These are phyloP conservation scores for Albula glossodonta DNA, from an alignment of 2,113 vertebrate species.

Conservation along the genomic window DNA sequence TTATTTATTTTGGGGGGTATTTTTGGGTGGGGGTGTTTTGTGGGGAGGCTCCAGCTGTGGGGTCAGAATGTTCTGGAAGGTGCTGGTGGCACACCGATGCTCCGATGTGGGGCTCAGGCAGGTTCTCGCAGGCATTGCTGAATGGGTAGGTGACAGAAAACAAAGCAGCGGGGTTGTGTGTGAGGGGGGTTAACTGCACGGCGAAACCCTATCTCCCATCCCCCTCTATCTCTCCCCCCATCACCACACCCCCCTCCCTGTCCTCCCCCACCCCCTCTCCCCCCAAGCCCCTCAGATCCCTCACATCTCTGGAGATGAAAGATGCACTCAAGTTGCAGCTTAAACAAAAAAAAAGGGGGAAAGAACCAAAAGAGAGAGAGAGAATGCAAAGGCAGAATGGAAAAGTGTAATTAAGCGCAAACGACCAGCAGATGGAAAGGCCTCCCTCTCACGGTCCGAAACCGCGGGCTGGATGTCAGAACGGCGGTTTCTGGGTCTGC, in stretches of 20 bases:
- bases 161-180: not conserved
- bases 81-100: not conserved
- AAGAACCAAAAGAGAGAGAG: conserved; percentile 6
- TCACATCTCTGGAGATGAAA: conserved; percentile 33
- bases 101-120: not conserved
- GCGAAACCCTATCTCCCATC: conserved; percentile 13
- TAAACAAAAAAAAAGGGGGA: too few species aligned
- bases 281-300: conserved; percentile 60
- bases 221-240: conserved; percentile 3
- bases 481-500: conserved; percentile 18
- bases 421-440: not conserved
- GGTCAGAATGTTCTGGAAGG: not conserved
- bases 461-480: not conserved
- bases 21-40: too few species aligned
- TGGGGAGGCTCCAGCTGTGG: not conserved
- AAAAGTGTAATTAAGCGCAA: conserved; percentile 3
- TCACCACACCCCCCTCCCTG: conserved; percentile 45
- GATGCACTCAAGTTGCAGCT: conserved; percentile 47
- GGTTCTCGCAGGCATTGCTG: not conserved
- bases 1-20: too few species aligned
- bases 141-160: conserved; percentile 13
- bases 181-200: conserved; percentile 10
- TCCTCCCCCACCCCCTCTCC: conserved; percentile 49
- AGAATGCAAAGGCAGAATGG: not conserved
- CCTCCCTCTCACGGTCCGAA: conserved; percentile 19